Percentiles rank a stretch among this genome's conserved stretches.
These are phyloP conservation scores for Bathynomus jamesi DNA, from an alignment of 1,140 invertebrate species.

Conservation along the genomic window DNA sequence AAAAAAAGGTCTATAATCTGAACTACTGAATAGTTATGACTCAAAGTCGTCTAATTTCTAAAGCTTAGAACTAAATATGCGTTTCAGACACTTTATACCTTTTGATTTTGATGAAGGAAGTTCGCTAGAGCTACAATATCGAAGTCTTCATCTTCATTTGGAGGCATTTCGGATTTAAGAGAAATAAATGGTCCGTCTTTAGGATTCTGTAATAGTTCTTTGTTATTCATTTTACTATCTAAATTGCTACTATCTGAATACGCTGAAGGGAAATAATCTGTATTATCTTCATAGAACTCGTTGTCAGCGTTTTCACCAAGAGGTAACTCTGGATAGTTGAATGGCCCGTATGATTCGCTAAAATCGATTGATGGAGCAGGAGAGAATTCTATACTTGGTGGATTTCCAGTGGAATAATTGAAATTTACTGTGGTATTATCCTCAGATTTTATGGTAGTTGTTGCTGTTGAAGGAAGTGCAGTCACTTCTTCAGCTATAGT, in stretches of 20 bases:
- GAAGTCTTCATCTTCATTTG: not conserved
- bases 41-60: no score
- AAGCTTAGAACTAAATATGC: no score
- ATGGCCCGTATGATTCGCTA: constrained; percentile 21
- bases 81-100: not conserved
- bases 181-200: no score
- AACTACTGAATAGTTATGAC: no score
- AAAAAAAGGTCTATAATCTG: no score
- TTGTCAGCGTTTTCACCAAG: constrained; percentile 12
- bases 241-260: not conserved
- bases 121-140: not conserved
- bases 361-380: constrained; percentile 27
- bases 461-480: not conserved
- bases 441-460: not conserved
- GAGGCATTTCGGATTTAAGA: no score
- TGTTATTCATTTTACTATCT: not conserved
- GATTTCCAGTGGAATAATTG: not conserved
- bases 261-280: not conserved
- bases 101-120: not conserved
- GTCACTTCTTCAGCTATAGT: not conserved
- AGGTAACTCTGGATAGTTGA: constrained; percentile 12
- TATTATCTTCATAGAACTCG: not conserved
- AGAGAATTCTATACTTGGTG: constrained; percentile 26
- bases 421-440: no score
- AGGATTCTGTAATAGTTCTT: not conserved